Base-by-base conservation (phyloP, 1,140 invertebrate species). In the Ostrea edulis region DNA sequence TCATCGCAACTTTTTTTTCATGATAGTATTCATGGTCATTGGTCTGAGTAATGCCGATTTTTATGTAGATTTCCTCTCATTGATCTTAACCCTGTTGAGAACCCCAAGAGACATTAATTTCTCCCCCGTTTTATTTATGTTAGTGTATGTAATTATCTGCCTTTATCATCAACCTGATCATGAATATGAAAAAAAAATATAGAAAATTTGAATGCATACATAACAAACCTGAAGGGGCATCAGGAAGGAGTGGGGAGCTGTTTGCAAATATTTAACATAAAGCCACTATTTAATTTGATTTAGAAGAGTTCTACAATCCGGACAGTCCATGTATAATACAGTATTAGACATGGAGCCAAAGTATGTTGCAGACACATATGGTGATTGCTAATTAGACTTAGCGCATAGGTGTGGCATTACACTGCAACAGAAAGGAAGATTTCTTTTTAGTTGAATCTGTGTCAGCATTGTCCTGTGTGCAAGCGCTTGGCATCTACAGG, bases 121-220 rank as follows among this genome's bases (percentile, higher is more conserved):
- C 82, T 53, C 82, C 81, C 44, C 44, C 53, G 82, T 83, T 83
- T 83, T 53, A 83, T 83, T 83, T 83, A 83, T 83, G 82, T 83
- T 17, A 20, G 82, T 22, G 82, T 83, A 83, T 83, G 82, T 83
- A 83, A 83, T 83, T 83, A 83, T 83, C 82, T 52, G n/a, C n/a
- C 82, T 53, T 83, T 83, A 83, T 83, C 82, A 83, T 83, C 82
- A 53, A 53, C 82, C 44, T 83, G 82, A 83, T 83, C 82, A 20
- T 83, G 82, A 83, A 83, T 83, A 83, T 83, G 44, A 83, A 83
- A 44, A 44, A 22, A 29, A 17, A 52, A 83, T 53, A 83, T 22
- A 83, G 52, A 83, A 82, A 83, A 83, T 83, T 52, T 53, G 53
- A 20, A 83, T 83, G 82, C 82, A 83, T 83, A 83, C 52, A n/a